Evolutionary conservation across 2,888 invertebrate genomes (phyloP).

Genomic region (Ypsolopha sequella): DNA sequence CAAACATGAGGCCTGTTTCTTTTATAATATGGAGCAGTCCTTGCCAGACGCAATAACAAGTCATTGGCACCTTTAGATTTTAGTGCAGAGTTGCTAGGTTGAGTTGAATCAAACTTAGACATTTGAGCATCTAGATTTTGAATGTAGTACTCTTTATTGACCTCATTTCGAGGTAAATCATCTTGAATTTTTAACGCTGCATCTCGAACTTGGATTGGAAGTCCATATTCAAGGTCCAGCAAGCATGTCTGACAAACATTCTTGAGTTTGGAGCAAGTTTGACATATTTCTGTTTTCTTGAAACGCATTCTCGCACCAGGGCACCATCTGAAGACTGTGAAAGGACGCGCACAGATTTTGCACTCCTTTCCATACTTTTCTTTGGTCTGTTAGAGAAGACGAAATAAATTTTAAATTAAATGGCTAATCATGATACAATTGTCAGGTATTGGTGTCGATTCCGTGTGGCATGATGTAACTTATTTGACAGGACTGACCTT

Average conservation of each 20-base stretch:
- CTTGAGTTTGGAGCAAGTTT: slow-evolving; percentile 94
- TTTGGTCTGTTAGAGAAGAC: slow-evolving; percentile 78
- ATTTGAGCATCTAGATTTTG: slow-evolving; percentile 89
- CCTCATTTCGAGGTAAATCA: slow-evolving; percentile 92
- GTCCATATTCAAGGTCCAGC: slow-evolving; percentile 91
- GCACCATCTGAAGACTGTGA: slow-evolving; percentile 97
- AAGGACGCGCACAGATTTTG: slow-evolving; percentile 94
- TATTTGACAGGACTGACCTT: too few species aligned
- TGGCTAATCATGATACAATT: too few species aligned
- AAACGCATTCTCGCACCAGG: slow-evolving; percentile 96
- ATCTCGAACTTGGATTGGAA: slow-evolving; percentile 91
- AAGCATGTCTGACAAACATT: slow-evolving; percentile 98
- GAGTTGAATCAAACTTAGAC: slow-evolving; percentile 59
- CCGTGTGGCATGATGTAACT: too few species aligned
- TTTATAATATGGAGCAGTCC: slow-evolving; percentile 96
- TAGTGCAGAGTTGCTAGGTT: slow-evolving; percentile 73
- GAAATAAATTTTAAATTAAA: not conserved
- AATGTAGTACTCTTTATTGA: slow-evolving; percentile 95
- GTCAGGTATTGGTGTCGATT: too few species aligned
- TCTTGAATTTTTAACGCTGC: slow-evolving; percentile 91
- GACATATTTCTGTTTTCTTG: slow-evolving; percentile 97
- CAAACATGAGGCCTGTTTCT: slow-evolving; percentile 96
- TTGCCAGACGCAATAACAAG: slow-evolving; percentile 86
- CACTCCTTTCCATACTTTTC: slow-evolving; percentile 96
- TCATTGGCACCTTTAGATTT: slow-evolving; percentile 85